phyloP scores from a whole-genome alignment of 1,140 invertebrate species.

The Coboldia fuscipes region DNA sequence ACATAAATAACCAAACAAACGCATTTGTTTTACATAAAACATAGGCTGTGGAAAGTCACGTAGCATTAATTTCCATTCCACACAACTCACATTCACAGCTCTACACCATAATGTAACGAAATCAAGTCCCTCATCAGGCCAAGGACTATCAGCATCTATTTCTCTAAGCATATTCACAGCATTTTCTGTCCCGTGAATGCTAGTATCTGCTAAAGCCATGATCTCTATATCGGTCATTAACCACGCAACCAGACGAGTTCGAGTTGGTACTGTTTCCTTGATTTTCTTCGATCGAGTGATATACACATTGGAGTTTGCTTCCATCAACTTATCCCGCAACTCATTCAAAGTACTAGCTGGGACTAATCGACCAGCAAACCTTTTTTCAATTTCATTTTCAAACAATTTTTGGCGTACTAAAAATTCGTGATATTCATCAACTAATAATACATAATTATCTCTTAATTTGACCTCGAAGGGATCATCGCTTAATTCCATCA shows the following conservation, averaged over 20 bases:
- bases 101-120: constrained; percentile 89
- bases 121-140: constrained; percentile 75
- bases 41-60: constrained; percentile 92
- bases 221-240: constrained; percentile 56
- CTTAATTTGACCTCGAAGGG: constrained; percentile 92
- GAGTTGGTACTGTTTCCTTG: constrained; percentile 41
- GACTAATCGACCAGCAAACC: constrained; percentile 60
- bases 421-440: constrained; percentile 92
- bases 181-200: constrained; percentile 64
- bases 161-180: constrained; percentile 47
- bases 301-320: constrained; percentile 88
- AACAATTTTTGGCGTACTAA: constrained; percentile 77
- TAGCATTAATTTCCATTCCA: constrained; percentile 68
- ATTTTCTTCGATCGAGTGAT: constrained; percentile 74
- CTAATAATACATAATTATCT: constrained; percentile 87
- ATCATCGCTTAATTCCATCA: constrained; percentile 88
- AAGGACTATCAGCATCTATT: constrained; percentile 69
- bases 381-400: constrained; percentile 46
- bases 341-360: constrained; percentile 76
- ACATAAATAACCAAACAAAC: constrained; percentile 71
- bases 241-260: constrained; percentile 64
- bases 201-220: constrained; percentile 66
- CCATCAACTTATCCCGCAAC: constrained; percentile 61
- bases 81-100: constrained; percentile 54
- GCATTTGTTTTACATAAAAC: constrained; percentile 58